phyloP scores from a whole-genome alignment of 2,888 invertebrate genomes.

The Danaus chrysippus region DNA sequence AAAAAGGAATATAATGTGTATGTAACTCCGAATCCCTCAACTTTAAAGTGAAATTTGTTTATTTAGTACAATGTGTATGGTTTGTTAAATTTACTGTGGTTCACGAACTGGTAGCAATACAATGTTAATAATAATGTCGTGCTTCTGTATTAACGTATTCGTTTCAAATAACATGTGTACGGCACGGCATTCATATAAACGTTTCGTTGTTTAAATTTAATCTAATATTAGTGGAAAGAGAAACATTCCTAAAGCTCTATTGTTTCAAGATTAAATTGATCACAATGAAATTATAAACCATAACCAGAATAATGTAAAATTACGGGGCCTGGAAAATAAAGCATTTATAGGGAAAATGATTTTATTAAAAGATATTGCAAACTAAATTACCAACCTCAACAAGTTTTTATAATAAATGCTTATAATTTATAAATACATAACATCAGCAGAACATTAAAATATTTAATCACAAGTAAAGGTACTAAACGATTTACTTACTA shows the following conservation, averaged over 20 bases:
- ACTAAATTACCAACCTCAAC: not conserved
- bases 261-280: not conserved
- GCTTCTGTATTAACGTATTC: no score
- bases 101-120: no score
- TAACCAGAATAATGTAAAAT: not conserved
- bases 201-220: not conserved
- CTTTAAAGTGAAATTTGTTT: conserved; percentile 5
- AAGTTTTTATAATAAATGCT: no score
- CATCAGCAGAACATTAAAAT: no score
- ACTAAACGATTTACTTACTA: no score
- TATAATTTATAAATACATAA: no score
- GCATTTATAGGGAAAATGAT: not conserved
- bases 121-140: no score
- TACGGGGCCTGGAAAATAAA: not conserved
- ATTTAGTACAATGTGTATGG: not conserved
- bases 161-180: no score
- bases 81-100: no score
- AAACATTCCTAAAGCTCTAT: not conserved
- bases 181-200: no score
- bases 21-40: not conserved
- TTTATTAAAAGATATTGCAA: not conserved
- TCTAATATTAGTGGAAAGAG: not conserved
- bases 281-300: not conserved
- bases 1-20: conserved; percentile 2
- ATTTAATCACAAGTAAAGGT: no score